phyloP scores from a whole-genome alignment of 1,140 invertebrate genomes.

The Eupeodes corollae region DNA sequence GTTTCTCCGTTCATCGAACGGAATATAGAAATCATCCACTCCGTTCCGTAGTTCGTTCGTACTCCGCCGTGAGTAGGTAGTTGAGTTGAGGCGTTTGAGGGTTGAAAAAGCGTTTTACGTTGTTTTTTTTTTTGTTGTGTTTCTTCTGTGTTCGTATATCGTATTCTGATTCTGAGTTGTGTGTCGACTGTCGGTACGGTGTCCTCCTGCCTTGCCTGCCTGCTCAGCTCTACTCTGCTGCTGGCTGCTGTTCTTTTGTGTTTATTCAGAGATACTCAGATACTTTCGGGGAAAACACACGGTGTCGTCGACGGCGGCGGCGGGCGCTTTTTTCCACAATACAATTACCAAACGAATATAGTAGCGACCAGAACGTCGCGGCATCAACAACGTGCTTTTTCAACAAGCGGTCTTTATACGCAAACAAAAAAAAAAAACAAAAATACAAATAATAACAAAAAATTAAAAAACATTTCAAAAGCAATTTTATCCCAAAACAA shows the following conservation, averaged over 20 bases:
- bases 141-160: no score
- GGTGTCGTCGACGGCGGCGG: neutral
- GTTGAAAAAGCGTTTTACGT: no score
- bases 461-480: neutral
- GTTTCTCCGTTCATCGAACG: no score
- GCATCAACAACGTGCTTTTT: constrained; percentile 32
- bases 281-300: constrained; percentile 2
- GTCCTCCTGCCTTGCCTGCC: no score
- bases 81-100: no score
- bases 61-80: no score
- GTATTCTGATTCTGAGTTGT: no score
- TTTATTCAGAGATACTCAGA: constrained; percentile 9
- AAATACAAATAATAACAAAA: neutral
- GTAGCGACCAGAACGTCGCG: constrained; percentile 31
- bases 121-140: no score
- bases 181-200: no score
- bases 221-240: constrained; percentile 6
- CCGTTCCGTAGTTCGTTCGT: no score
- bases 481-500: neutral
- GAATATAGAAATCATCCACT: no score
- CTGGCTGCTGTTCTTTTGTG: constrained; percentile 1
- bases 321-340: constrained; percentile 3
- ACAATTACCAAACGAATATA: constrained; percentile 18
- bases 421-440: neutral
- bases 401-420: neutral